Base-by-base conservation (phyloP, 64 coral and sea anemone species). In the Pachyseris speciosa region DNA sequence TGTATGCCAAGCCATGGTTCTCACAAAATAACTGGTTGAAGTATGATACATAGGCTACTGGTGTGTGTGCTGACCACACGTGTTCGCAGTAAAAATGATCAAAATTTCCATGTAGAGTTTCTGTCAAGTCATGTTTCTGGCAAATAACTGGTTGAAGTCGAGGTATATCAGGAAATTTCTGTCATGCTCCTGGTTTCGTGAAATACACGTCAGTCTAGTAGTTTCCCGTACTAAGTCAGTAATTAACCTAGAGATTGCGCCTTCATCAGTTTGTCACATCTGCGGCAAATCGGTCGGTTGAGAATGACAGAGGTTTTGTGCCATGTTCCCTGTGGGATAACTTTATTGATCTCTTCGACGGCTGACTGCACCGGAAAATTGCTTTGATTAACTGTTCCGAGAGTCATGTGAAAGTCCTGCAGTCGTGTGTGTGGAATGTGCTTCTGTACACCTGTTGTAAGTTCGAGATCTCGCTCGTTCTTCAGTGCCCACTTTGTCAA, bases 331-430 rank as follows among this genome's bases (percentile, higher is more conserved):
- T 68, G 70, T 49, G 68, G 51, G 22, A 92, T 86, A 49, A 92
- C 83, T 22, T 7, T 47, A 60, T 92, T 92, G 29, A 92, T 86
- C 55, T 92, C 90, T 64, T 86, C 69, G 6, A 92, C 17, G 41
- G 90, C 90, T 5, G 69, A 22, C 55, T 48, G 53, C 37, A 92
- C 90, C 65, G 69, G 80, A 72, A 92, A 86, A 4, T 67, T 24
- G 26, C 69, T 73, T 65, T 92, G 90, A 67, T 92, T 68, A 2
- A 92, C 81, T 39, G 70, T 78, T 44, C 70, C 90, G 19, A 92
- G 81, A 9, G 90, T 92, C 90, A 92, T 92, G 30, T 92, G 90
- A 86, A 92, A 92, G 39, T 55, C 79, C 26, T 92, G 90, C 30
- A 86, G 83, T 12, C 52, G 40, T 43, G 39, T 51, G 71, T 77